Evolutionary conservation across 2,888 invertebrate species (phyloP).

Genomic region (Plemyria rubiginata): DNA sequence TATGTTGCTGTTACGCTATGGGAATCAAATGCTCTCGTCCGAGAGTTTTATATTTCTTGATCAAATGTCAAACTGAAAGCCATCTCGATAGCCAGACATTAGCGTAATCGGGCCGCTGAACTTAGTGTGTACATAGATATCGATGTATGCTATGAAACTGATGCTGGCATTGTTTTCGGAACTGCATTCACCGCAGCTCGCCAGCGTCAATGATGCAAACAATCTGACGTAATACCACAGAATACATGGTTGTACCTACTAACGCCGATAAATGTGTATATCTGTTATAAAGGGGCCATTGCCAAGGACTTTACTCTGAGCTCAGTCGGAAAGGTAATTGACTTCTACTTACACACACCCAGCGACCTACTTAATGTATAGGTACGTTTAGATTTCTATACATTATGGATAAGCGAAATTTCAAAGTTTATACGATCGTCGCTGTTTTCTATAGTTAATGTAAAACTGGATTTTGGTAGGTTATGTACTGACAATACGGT

Average conservation of each 20-base stretch:
- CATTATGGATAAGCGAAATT: slow-evolving; percentile 3
- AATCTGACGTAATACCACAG: slow-evolving; percentile 60
- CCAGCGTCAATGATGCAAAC: slow-evolving; percentile 66
- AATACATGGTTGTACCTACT: slow-evolving; percentile 33
- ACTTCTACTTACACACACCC: slow-evolving; percentile 57
- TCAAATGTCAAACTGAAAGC: too few species aligned
- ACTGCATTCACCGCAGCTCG: slow-evolving; percentile 48
- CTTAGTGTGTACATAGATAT: too few species aligned
- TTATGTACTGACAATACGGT: too few species aligned
- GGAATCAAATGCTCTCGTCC: too few species aligned
- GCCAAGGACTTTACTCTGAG: slow-evolving; percentile 72
- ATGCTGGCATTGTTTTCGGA: slow-evolving; percentile 15
- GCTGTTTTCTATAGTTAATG: neutral
- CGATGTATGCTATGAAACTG: slow-evolving; percentile 8
- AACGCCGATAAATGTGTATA: slow-evolving; percentile 68
- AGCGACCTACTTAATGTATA: slow-evolving; percentile 39
- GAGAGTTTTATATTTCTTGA: too few species aligned
- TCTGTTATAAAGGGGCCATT: slow-evolving; percentile 74
- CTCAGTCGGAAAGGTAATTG: slow-evolving; percentile 73
- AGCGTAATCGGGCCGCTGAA: too few species aligned
- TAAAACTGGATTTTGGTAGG: too few species aligned
- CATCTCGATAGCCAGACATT: too few species aligned
- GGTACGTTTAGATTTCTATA: slow-evolving; percentile 16
- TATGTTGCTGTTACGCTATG: too few species aligned
- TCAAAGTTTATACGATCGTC: neutral